These are phyloP conservation scores for Chydorus sphaericus DNA, from an alignment of 2,888 invertebrate species.

Conservation along the genomic window DNA sequence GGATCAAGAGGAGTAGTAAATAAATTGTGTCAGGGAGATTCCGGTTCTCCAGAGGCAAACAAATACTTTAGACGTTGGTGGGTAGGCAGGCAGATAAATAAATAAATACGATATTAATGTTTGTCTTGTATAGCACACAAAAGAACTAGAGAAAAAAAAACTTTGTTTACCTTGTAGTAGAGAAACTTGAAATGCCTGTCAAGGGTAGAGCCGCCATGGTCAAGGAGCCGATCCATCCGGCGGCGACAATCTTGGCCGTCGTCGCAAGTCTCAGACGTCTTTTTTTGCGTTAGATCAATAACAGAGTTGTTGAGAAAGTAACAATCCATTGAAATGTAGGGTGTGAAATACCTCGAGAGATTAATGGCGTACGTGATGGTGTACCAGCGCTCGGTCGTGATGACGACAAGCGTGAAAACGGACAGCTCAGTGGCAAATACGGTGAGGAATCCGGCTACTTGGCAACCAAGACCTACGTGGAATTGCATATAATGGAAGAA, in stretches of 20 bases:
- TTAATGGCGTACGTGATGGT: constrained; percentile 72
- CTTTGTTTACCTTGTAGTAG: constrained; percentile 51
- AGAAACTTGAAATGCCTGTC: constrained; percentile 70
- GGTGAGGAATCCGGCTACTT: constrained; percentile 72
- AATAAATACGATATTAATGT: too few relatives aligned
- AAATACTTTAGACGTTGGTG: constrained; percentile 64
- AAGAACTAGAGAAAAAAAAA: too few relatives aligned
- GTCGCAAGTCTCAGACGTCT: constrained; percentile 55
- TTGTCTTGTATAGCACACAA: too few relatives aligned
- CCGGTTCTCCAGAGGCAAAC: constrained; percentile 70
- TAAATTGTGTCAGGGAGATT: constrained; percentile 53
- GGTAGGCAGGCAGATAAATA: too few relatives aligned
- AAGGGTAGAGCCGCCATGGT: constrained; percentile 64
- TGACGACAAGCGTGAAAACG: constrained; percentile 69
- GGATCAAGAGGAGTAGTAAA: constrained; percentile 52
- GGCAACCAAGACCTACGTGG: constrained; percentile 64
- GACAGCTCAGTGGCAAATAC: constrained; percentile 76
- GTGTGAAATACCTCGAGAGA: constrained; percentile 31
- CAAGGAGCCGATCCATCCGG: constrained; percentile 64
- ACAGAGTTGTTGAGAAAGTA: too few relatives aligned
- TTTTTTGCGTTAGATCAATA: too few relatives aligned
- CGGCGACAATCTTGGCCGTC: constrained; percentile 58
- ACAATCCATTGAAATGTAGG: too few relatives aligned
- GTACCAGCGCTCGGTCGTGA: constrained; percentile 56
- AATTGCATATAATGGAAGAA: too few relatives aligned